Evolutionary conservation across 2,113 vertebrate genomes (phyloP).

Genomic region (Sylvilagus bachmani): DNA sequence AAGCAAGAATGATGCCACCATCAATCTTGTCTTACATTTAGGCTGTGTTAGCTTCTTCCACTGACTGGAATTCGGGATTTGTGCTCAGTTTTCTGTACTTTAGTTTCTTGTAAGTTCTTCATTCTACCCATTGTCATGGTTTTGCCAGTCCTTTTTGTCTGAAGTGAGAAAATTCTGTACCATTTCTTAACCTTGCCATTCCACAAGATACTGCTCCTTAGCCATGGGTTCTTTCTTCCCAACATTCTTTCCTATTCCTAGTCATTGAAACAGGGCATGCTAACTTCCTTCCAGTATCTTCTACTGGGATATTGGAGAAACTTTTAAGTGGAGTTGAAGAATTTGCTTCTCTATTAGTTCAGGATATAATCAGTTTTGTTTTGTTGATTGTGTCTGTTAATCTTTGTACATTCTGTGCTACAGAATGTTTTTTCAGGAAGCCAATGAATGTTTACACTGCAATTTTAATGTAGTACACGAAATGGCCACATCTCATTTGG

Average conservation of each 20-base stretch:
- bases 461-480: background rate
- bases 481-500: background rate
- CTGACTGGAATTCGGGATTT: background rate
- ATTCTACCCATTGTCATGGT: background rate
- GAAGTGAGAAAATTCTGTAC: background rate
- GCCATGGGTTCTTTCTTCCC: background rate
- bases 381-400: background rate
- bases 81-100: background rate
- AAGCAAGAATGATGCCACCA: background rate
- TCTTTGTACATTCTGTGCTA: background rate
- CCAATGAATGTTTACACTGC: background rate
- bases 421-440: background rate
- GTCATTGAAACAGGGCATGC: background rate
- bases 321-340: background rate
- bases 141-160: background rate
- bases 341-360: background rate
- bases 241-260: background rate
- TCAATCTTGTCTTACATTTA: background rate
- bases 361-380: background rate
- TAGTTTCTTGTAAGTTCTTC: background rate
- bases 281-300: background rate
- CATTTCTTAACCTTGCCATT: background rate
- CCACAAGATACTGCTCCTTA: background rate
- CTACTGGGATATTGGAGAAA: background rate
- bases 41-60: background rate